Percentiles rank a stretch among this genome's conserved stretches.
Conservation (phyloP, 2,888 invertebrate genomes). For the Melinopterus prodromus region DNA sequence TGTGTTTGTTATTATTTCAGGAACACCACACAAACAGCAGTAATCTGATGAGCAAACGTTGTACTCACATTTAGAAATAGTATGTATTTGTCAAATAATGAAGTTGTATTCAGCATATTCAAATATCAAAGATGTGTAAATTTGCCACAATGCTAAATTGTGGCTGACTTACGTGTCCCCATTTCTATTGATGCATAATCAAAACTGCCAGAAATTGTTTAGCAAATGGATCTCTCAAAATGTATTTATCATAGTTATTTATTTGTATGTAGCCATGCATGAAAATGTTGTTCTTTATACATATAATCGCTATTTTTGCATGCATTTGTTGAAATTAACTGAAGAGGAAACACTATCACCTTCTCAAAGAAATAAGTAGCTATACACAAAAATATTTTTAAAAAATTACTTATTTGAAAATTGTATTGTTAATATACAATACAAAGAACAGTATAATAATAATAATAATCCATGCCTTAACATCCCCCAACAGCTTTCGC, state of each 20-base stretch:
- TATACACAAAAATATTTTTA: too few relatives aligned
- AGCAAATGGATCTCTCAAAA: background rate
- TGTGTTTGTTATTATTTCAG: background rate
- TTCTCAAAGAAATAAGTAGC: background rate
- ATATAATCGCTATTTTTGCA: background rate
- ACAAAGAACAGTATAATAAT: too few relatives aligned
- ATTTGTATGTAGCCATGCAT: background rate
- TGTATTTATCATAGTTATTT: background rate
- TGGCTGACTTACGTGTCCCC: background rate
- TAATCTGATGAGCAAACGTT: conserved; percentile 36
- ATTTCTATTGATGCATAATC: conserved; percentile 15
- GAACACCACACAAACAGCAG: conserved; percentile 32
- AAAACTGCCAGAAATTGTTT: conserved; percentile 19
- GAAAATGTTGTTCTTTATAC: background rate
- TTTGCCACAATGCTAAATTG: background rate
- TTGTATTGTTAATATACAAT: too few relatives aligned
- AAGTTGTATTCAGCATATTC: background rate
- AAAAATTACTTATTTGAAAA: too few relatives aligned
- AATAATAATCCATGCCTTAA: too few relatives aligned
- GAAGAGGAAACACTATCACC: conserved; percentile 12
- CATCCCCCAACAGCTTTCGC: too few relatives aligned
- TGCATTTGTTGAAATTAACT: background rate
- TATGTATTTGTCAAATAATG: background rate
- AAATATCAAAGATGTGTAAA: background rate
- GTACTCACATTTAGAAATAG: conserved; percentile 25